Conservation (phyloP, 2,113 vertebrate species). For the Tupaia tana region DNA sequence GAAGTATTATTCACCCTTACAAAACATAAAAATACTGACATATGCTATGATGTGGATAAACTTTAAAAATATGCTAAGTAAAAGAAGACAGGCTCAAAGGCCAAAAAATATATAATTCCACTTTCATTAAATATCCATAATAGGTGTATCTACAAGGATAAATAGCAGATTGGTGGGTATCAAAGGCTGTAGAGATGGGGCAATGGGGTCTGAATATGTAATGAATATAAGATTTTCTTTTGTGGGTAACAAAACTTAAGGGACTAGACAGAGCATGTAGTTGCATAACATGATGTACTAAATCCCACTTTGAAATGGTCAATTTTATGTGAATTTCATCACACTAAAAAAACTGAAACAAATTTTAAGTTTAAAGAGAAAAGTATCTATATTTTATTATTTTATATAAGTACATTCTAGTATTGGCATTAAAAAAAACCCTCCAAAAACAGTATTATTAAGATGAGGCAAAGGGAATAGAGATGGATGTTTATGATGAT, state of each 20-base stretch:
- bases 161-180: neutral
- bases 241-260: neutral
- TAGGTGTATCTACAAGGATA: neutral
- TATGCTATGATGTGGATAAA: neutral
- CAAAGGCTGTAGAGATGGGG: neutral
- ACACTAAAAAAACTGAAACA: slow-evolving; percentile 25
- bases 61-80: slow-evolving; percentile 17
- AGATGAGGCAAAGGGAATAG: neutral
- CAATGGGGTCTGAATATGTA: neutral
- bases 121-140: slow-evolving; percentile 43
- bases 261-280: neutral
- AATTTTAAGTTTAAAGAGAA: neutral
- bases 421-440: neutral
- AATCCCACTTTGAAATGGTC: slow-evolving; percentile 31
- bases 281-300: slow-evolving; percentile 35
- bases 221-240: neutral
- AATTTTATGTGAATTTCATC: slow-evolving; percentile 38
- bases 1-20: slow-evolving; percentile 46
- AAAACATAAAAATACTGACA: slow-evolving; percentile 37
- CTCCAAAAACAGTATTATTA: slow-evolving; percentile 7
- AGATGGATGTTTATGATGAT: slow-evolving; percentile 4
- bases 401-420: slow-evolving; percentile 36
- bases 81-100: neutral
- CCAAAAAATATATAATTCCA: neutral
- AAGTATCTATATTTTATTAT: slow-evolving; percentile 14